Conservation (phyloP, 2,113 vertebrate genomes). For the Hyaena hyaena region DNA sequence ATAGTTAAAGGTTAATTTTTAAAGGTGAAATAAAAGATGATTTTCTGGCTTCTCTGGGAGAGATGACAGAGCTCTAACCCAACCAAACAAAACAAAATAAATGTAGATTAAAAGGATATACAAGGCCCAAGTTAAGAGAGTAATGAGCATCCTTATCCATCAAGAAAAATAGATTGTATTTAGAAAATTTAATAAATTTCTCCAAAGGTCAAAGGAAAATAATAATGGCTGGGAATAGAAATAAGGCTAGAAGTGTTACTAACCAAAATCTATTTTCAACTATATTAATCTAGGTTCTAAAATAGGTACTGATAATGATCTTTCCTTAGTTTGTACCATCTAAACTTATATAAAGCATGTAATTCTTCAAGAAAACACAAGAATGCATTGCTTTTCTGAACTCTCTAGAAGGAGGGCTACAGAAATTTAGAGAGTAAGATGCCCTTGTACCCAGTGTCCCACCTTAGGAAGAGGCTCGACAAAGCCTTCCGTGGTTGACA, state of each 20-base stretch:
- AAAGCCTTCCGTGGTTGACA: neutral
- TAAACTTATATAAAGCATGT: neutral
- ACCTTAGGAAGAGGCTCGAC: neutral
- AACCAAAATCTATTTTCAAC: neutral
- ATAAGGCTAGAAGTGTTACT: neutral
- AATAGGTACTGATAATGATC: neutral
- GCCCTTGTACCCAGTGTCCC: neutral
- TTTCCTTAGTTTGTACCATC: conserved; percentile 15
- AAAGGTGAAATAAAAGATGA: conserved; percentile 22
- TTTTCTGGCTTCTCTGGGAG: neutral
- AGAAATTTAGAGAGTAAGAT: neutral
- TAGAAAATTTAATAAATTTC: neutral
- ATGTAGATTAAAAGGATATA: neutral
- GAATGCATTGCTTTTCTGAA: neutral
- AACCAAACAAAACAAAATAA: neutral
- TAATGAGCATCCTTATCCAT: neutral
- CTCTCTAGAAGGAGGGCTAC: neutral
- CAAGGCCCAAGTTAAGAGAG: neutral
- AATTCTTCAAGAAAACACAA: conserved; percentile 22
- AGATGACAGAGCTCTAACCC: neutral
- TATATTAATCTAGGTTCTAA: neutral
- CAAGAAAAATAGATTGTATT: conserved; percentile 28
- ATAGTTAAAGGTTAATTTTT: conserved; percentile 38
- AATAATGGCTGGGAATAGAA: neutral
- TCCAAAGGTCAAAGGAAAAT: conserved; percentile 54